These are phyloP conservation scores for Anomalospiza imberbis DNA, from an alignment of 2,797 vertebrate species.

Conservation along the genomic window DNA sequence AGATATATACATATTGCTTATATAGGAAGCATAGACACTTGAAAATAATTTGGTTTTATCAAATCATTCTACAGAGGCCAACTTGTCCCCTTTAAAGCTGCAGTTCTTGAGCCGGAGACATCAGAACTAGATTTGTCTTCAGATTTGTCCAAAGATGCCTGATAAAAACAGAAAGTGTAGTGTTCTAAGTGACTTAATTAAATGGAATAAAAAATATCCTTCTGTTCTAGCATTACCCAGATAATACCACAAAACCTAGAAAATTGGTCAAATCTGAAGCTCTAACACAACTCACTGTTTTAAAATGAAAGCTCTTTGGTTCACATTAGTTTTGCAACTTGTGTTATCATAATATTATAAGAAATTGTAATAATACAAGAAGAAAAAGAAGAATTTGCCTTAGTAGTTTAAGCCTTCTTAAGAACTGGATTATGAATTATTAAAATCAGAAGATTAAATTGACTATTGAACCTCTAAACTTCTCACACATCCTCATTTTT, in stretches of 20 bases:
- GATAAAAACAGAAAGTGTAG: not conserved
- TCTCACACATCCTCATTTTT: slow-evolving; percentile 31
- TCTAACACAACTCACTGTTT: not conserved
- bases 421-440: not conserved
- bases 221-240: not conserved
- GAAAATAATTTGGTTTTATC: slow-evolving; percentile 47
- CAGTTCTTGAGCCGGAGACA: not conserved
- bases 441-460: slow-evolving; percentile 20
- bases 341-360: not conserved
- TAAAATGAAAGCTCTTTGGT: not conserved
- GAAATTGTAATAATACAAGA: not conserved
- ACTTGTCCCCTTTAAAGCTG: not conserved
- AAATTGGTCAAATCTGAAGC: not conserved
- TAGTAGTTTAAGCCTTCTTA: slow-evolving; percentile 13
- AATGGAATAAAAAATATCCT: not conserved
- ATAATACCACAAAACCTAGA: not conserved
- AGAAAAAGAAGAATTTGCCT: not conserved
- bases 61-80: not conserved
- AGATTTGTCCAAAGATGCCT: not conserved
- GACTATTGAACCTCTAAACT: not conserved
- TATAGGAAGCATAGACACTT: slow-evolving; percentile 43
- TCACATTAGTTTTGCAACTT: not conserved
- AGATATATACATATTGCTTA: slow-evolving; percentile 49
- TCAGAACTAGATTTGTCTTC: not conserved
- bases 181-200: not conserved